Conservation (phyloP, 2,797 vertebrate species). For the Nyctalus aviator region DNA sequence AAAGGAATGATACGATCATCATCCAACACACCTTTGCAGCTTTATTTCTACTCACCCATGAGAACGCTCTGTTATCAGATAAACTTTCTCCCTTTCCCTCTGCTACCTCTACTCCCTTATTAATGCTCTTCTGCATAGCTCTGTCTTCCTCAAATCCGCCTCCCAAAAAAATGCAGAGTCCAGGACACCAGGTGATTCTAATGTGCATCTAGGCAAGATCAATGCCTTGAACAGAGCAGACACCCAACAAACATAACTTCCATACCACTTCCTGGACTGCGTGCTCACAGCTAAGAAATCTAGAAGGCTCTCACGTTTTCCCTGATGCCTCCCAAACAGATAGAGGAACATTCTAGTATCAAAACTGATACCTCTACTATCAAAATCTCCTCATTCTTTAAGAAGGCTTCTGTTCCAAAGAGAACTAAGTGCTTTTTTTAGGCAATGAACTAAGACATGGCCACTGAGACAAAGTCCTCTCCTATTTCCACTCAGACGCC, state of each 20-base stretch:
- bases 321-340: not conserved
- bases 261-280: not conserved
- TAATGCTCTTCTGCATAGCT: not conserved
- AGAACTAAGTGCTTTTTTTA: not conserved
- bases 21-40: not conserved
- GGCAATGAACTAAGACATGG: not conserved
- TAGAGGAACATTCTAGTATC: not conserved
- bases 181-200: not conserved
- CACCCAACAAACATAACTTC: not conserved
- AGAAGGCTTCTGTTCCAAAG: not conserved
- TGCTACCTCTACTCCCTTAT: not conserved
- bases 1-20: not conserved
- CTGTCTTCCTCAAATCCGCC: not conserved
- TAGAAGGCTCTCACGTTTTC: not conserved
- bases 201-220: not conserved
- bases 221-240: not conserved
- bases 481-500: not conserved
- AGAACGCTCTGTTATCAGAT: not conserved
- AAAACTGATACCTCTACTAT: not conserved
- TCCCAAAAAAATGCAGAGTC: not conserved
- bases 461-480: not conserved
- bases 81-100: not conserved
- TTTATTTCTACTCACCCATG: not conserved
- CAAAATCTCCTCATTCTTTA: not conserved
- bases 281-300: not conserved